Evolutionary conservation across 1,140 invertebrate genomes (phyloP), one percentile per base, ranked within the genome.

Genomic region (Diorhabda sublineata): DNA sequence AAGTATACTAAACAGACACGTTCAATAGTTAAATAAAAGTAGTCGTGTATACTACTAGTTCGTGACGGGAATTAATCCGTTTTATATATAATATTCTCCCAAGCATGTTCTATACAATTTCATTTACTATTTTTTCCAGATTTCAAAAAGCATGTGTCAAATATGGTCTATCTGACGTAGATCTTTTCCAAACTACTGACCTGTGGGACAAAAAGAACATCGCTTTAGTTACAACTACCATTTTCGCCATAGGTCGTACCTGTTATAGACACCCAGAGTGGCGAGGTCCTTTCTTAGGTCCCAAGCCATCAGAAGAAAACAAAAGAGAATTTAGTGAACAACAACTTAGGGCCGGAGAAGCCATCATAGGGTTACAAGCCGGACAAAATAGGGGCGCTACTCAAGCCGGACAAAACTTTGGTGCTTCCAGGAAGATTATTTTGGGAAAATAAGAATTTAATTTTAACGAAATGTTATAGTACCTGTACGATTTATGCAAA

Each of bases 141-240:
- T 97, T 98, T 83, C 93, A 96, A 80, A 91, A 92, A 74, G 94
- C 93, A 1, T 88, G 92, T 73, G 88, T 90, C 61, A 88, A 88
- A 59, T 96, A 97, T 76, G 96, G 96, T 6, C 94, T 98, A 3
- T 87, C 90, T 5, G 92, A 95, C 74, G 87, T 91, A 4, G 96
- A 98, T 78, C 86, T 96, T 2, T 98, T 98, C 87, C 95, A 97
- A 82, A 95, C 95, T 0, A 93, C 95, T 5, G 96, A 98, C 80
- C 84, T 98, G 4, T 98, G 89, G 87, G 95, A 98, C 79, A 90
- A 91, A 80, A 96, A 97, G 81, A 96, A 98, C 80, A 94, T 98
- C 72, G 87, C 91, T 5, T 88, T 92, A 74, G 95, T 98, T 2
- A 92, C 93, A 4, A 89, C 89, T 64, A 94, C 92, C 45, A 88